Evolutionary conservation across 2,888 invertebrate species (phyloP), one percentile per base, ranked within the genome.

Genomic region (Myopa tessellatipennis): DNA sequence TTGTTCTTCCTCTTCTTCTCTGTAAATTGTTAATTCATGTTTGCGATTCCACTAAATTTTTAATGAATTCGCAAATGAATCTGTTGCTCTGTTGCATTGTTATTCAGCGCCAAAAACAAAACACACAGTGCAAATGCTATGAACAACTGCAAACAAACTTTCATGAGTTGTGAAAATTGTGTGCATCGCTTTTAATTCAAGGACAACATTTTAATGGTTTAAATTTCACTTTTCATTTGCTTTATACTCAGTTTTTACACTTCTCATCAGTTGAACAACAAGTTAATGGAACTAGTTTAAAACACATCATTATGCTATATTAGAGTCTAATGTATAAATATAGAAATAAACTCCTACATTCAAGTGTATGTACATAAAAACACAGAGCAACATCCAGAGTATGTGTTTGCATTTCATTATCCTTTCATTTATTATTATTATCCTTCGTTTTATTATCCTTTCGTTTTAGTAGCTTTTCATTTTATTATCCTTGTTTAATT

Each of bases 321-420:
- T 26, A 26, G 26, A 26, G 26, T 1, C 1, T 26, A 26, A 26
- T 1, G 1, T 26, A 26, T 1, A 26, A 26, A 26, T 26, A 26
- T 2, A 26, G 26, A 26, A 26, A 26, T 26, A 26, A 26, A 26
- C 26, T 26, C 26, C 26, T 26, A 26, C 26, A n/a, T 26, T 1
- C 26, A 2, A 26, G 26, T 26, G 1, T 26, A 26, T 26, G 26
- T 26, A 26, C 26, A 26, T 26, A 26, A 2, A 26, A 26, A 26
- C 26, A 26, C 26, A 26, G 26, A 26, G 26, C 26, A 26, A 26
- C 26, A 26, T 26, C 26, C 26, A 26, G 26, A 26, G 26, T 26
- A 26, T 26, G 61, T 75, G 38, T 75, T 68, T 75, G 75, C 75
- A 75, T 69, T 58, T 75, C 74, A 75, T 75, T 75, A 75, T 68